Evolutionary conservation across 2,888 invertebrate genomes (phyloP).

Genomic region (Epirrita christyi): DNA sequence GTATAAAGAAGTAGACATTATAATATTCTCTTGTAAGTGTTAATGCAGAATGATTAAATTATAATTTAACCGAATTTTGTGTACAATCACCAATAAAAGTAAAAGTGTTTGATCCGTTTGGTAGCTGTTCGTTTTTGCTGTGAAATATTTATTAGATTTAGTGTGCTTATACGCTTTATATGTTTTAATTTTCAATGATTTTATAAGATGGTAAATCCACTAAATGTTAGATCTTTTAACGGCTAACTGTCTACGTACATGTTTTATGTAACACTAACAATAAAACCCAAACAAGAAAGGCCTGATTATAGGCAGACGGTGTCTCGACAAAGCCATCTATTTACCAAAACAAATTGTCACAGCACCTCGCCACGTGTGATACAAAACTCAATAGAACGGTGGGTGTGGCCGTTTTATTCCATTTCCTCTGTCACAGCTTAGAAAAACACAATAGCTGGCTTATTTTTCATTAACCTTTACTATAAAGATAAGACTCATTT

Average conservation of each 20-base stretch:
- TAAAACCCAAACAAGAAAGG: background rate
- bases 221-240: too few relatives aligned
- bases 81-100: too few relatives aligned
- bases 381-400: conserved; percentile 58
- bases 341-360: conserved; percentile 30
- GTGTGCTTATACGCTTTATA: too few relatives aligned
- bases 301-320: conserved; percentile 19
- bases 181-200: too few relatives aligned
- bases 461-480: background rate
- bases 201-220: too few relatives aligned
- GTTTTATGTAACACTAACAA: background rate
- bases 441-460: conserved; percentile 1
- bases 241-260: background rate
- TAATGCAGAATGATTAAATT: too few relatives aligned
- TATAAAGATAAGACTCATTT: background rate
- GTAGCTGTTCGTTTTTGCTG: too few relatives aligned
- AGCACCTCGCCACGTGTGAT: conserved; percentile 23
- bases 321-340: conserved; percentile 19
- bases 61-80: too few relatives aligned
- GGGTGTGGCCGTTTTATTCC: conserved; percentile 75
- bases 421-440: conserved; percentile 48
- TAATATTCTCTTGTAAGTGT: background rate
- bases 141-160: too few relatives aligned
- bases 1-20: background rate
- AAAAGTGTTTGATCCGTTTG: too few relatives aligned